Base-by-base conservation (phyloP, 2,113 vertebrate genomes). In the Dromas ardeola region DNA sequence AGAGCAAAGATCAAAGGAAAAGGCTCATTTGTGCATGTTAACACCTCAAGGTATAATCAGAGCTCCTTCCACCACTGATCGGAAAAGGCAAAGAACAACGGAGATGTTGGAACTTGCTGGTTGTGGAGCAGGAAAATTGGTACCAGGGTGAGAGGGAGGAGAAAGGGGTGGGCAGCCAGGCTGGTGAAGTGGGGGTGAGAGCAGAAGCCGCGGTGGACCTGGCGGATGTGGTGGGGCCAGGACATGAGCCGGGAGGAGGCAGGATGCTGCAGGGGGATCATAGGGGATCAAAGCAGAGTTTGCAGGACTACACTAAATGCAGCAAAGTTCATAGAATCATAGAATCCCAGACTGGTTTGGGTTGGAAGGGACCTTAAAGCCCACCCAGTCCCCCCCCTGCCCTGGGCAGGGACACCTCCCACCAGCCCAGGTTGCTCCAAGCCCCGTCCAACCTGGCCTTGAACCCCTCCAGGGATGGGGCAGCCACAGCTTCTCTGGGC, bases 71-170 rank as follows among this genome's bases (percentile, higher is more conserved):
- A 2, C 47, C 19, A 5, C 36, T 2, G n/a, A 13, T 7, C 3
- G 5, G 47, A 27, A 52, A 43, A 38, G 22, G 12, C 13, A 49
- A n/a, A 49, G 42, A 32, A 9, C 26, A 32, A 13, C 1, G 2
- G 65, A 36, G 15, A 36, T 0, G 0, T 2, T 17, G 56, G 65
- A 13, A 10, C 23, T 18, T 14, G 38, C 34, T 42, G 42, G 12
- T 3, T 42, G 55, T 1, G 3, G 55, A 42, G 36, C 18, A 42
- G 49, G 49, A 22, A 26, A 32, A 6, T 15, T 13, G 40, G 56
- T 19, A 20, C 16, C 10, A 10, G 36, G 42, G 11, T 8, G 12
- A 8, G 19, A 49, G 23, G 30, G 36, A 62, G 20, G 21, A 30
- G 30, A 15, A n/a, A 5, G n/a, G 18, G 19, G 13, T 83, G 45